phyloP scores from a whole-genome alignment of 2,888 invertebrate species.

The Mycalesis mineus region DNA sequence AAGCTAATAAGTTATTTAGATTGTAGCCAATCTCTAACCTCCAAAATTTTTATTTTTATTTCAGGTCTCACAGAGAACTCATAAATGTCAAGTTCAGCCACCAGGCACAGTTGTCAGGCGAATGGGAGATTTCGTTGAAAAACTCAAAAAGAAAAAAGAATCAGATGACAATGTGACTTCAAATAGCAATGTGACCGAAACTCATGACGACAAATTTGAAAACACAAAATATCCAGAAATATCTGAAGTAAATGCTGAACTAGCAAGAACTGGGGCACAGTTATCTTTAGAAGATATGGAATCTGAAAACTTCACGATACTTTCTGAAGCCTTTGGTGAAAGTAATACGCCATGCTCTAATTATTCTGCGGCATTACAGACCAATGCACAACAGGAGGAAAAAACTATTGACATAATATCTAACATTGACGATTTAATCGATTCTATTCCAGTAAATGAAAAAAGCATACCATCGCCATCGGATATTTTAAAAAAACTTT shows the following conservation, averaged over 20 bases:
- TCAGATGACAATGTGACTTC: constrained; percentile 29
- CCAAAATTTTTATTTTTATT: constrained; percentile 5
- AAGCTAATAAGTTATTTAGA: too few relatives aligned
- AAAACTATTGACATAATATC: constrained; percentile 54
- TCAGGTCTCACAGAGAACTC: constrained; percentile 88
- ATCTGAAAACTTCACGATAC: constrained; percentile 62
- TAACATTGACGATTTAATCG: constrained; percentile 53
- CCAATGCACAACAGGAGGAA: constrained; percentile 14
- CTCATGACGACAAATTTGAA: constrained; percentile 19
- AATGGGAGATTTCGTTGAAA: constrained; percentile 69
- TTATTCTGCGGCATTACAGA: constrained; percentile 15
- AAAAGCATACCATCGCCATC: constrained; percentile 81
- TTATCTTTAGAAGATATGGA: constrained; percentile 71
- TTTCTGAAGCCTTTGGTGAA: constrained; percentile 47
- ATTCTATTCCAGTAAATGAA: constrained; percentile 52
- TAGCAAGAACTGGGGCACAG: constrained; percentile 66
- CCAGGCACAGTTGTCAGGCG: constrained; percentile 77
- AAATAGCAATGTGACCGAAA: constrained; percentile 13
- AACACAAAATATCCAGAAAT: constrained; percentile 45
- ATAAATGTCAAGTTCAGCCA: constrained; percentile 84
- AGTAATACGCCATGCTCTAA: constrained; percentile 28
- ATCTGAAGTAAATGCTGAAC: constrained; percentile 64
- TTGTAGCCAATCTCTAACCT: background rate
- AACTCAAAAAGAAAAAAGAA: constrained; percentile 62
- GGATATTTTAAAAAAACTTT: constrained; percentile 80